Conservation (phyloP, 2,888 invertebrate species). For the Sinhomidia bicolor region DNA sequence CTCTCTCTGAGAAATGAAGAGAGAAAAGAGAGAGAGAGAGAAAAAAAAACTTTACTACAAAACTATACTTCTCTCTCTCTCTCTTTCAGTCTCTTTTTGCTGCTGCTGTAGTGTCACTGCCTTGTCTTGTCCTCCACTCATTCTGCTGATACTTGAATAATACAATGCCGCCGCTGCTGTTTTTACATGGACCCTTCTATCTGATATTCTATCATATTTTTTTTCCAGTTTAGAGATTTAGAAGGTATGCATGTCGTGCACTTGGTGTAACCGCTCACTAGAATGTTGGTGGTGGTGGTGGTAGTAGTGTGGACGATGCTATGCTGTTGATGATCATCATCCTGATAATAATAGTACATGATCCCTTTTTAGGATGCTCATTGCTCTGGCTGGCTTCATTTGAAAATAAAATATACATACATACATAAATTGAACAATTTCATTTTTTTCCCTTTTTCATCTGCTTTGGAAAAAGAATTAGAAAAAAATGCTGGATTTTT, state of each 20-base stretch:
- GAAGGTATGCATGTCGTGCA: neutral
- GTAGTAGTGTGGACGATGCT: neutral
- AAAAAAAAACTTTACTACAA: conserved; percentile 58
- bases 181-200: conserved; percentile 12
- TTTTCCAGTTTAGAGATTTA: neutral
- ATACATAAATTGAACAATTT: conserved; percentile 36
- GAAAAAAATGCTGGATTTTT: conserved; percentile 37
- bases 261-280: neutral
- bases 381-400: neutral
- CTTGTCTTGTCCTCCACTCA: conserved; percentile 20
- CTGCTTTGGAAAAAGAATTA: neutral
- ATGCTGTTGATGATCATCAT: neutral
- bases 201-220: neutral
- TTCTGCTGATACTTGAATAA: neutral
- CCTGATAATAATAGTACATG: neutral
- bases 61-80: conserved; percentile 29
- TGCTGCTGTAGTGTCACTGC: conserved; percentile 53
- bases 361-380: conserved; percentile 28
- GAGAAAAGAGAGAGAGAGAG: conserved; percentile 26
- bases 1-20: conserved; percentile 13
- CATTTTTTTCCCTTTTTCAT: neutral
- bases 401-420: neutral
- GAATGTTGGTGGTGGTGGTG: neutral
- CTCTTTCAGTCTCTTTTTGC: neutral
- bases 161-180: neutral